Conservation (phyloP, 30 jellyfish, hydroid and myxozoan species). For the Aurelia coerulea region DNA sequence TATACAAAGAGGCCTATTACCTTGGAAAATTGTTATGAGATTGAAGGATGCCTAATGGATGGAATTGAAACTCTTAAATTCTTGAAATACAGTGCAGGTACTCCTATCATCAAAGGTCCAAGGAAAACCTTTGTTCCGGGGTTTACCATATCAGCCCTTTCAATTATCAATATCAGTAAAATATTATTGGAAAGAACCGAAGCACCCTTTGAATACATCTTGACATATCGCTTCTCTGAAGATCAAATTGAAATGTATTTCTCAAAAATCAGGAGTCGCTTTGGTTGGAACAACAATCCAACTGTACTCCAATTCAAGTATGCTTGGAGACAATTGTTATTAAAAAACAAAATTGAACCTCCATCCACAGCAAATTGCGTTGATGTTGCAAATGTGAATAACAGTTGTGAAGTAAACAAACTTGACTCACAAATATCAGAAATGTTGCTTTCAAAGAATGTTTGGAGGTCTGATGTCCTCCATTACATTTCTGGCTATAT, state of each 20-base stretch:
- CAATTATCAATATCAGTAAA: constrained; percentile 17
- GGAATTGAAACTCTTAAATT: neutral
- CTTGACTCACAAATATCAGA: neutral
- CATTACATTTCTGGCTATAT: constrained; percentile 33
- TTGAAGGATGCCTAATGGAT: neutral
- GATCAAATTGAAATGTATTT: constrained; percentile 7
- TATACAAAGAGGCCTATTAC: constrained; percentile 18
- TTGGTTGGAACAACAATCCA: constrained; percentile 51
- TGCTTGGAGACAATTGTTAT: constrained; percentile 16
- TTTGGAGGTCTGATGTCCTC: constrained; percentile 31
- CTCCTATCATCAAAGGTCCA: constrained; percentile 4
- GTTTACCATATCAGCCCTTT: constrained; percentile 3
- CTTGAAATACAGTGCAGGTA: neutral
- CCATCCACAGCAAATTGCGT: constrained; percentile 23
- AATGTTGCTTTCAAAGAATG: neutral
- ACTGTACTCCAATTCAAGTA: constrained; percentile 37
- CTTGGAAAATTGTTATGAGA: neutral
- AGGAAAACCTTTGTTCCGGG: constrained; percentile 9
- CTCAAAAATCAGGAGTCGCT: constrained; percentile 37
- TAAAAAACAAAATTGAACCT: constrained; percentile 19
- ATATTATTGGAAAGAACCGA: neutral
- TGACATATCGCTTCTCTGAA: neutral
- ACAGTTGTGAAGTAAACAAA: neutral
- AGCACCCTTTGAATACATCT: too few species aligned
- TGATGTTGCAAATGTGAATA: neutral